Base-by-base conservation (phyloP, 2,888 invertebrate species). In the Caradrina kadenii region DNA sequence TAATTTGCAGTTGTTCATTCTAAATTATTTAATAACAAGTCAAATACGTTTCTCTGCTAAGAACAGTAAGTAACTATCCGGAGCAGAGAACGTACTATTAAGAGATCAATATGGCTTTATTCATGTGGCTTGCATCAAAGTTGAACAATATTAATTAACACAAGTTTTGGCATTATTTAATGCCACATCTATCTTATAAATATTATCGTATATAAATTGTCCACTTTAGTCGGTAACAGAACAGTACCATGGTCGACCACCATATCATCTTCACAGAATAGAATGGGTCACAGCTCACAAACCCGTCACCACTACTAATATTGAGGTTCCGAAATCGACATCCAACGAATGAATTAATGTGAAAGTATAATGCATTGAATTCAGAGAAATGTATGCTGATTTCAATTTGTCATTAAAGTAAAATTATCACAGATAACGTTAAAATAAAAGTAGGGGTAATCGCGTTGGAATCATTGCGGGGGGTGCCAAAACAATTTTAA, bases 21-120 rank as follows among this genome's bases (percentile, higher is more conserved):
- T 93, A 92, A 88, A 91, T 90, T 91, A 92, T 89, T 92, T 90
- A 92, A 92, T 91, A 94, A 92, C 91, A 89, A 92, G 90, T 90
- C 86, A 89, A 89, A 88, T 88, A 88, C 89, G 90, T 82, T 76
- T 81, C 88, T 84, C 90, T 88, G 90, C 87, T 74, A 69, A 72
- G 80, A 85, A 77, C 55, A 68, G 54, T 53, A 66, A 10, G 52
- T 65, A 52, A 69, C 64, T 63, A 68, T 84, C 82, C 85, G 56
- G 55, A 83, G 84, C 91, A 89, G 88, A 86, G 85, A 85, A 85
- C 88, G 83, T 86, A 88, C 88, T 88, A 87, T 80, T 89, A 92
- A 93, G 95, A 95, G 95, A 95, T 95, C 95, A 95, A 91, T 93
- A 94, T 94, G 94, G 93, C 93, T 92, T 92, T 88, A 88, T 88